Percentiles rank a stretch among this genome's conserved stretches.
phyloP scores from a whole-genome alignment of 2,797 vertebrate species.

The Percopsis omiscomaycus region DNA sequence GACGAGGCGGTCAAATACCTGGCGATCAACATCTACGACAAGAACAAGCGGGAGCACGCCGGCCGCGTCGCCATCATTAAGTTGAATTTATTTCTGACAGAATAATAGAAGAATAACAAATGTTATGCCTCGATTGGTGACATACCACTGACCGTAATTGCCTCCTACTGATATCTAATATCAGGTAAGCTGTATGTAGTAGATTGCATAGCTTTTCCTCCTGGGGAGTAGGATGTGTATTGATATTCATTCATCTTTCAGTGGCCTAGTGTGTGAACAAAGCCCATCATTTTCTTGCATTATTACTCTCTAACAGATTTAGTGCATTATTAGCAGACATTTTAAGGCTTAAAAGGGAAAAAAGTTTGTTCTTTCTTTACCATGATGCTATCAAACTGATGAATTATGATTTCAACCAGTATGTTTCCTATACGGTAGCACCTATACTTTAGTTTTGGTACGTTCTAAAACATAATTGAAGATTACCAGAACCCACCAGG shows the following conservation, averaged over 20 bases:
- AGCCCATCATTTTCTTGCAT: conserved; percentile 21
- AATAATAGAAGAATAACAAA: conserved; percentile 69
- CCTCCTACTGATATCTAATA: conserved; percentile 69
- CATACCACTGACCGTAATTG: conserved; percentile 70
- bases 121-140: conserved; percentile 64
- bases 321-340: no score
- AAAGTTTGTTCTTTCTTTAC: no score
- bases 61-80: conserved; percentile 74
- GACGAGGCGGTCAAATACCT: conserved; percentile 91
- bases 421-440: no score
- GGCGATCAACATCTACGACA: conserved; percentile 88
- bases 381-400: no score
- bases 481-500: no score
- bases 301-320: neutral
- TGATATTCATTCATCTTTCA: conserved; percentile 43
- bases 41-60: conserved; percentile 87
- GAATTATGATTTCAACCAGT: no score
- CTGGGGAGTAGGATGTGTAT: conserved; percentile 4
- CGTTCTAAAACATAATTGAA: no score
- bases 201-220: conserved; percentile 33
- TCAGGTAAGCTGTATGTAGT: conserved; percentile 37
- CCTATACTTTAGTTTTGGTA: no score
- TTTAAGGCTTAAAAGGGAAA: no score
- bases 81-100: conserved; percentile 67
- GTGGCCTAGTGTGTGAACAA: conserved; percentile 21